Evolutionary conservation across 2,113 vertebrate species (phyloP).

Genomic region (Gallinago media): DNA sequence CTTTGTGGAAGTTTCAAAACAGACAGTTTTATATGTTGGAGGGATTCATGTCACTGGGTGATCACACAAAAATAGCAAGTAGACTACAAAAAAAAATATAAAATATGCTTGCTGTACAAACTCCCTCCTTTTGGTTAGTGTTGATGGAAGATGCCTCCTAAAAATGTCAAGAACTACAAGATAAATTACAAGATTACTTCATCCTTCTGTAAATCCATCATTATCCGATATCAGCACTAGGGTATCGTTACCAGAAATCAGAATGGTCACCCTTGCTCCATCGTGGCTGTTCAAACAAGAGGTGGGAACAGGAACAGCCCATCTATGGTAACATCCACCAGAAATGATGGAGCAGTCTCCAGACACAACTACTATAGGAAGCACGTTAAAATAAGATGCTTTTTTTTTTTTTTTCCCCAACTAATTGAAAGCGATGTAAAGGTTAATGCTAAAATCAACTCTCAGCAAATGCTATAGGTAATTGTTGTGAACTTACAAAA

Average conservation of each 20-base stretch:
- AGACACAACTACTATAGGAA: background rate
- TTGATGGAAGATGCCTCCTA: background rate
- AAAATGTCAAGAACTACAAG: background rate
- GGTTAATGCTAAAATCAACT: slow-evolving; percentile 22
- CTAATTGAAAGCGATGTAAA: slow-evolving; percentile 15
- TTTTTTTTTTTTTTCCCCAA: background rate
- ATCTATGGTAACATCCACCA: background rate
- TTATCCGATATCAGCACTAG: background rate
- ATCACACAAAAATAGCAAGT: background rate
- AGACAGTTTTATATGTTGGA: background rate
- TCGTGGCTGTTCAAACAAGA: background rate
- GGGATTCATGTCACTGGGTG: background rate
- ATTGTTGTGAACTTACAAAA: background rate
- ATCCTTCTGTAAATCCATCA: background rate
- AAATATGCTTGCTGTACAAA: background rate
- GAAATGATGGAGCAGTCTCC: background rate
- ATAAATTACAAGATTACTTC: background rate
- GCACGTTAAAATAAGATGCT: background rate
- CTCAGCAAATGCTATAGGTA: slow-evolving; percentile 18
- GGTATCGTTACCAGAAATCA: background rate
- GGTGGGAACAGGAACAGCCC: background rate
- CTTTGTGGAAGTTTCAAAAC: background rate
- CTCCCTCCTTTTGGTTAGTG: background rate
- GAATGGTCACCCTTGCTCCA: background rate
- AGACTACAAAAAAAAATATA: background rate